Conservation (phyloP, 2,113 vertebrate species). For the Gnathonemus echidnorhynchus region DNA sequence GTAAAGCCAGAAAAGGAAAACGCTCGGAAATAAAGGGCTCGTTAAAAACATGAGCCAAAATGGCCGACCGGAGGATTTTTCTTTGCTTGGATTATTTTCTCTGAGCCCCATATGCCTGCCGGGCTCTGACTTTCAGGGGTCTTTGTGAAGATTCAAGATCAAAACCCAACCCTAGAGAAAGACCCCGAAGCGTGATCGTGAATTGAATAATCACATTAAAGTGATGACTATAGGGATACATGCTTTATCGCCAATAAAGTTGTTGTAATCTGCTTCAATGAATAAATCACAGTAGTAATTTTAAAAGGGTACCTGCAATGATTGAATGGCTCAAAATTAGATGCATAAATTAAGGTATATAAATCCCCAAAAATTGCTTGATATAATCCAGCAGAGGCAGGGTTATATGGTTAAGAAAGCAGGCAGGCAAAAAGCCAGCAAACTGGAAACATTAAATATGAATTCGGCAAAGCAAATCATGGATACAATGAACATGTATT, state of each 20-base stretch:
- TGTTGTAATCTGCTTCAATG: background rate
- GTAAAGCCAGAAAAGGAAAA: background rate
- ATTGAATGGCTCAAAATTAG: background rate
- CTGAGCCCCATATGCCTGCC: background rate
- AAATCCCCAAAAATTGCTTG: background rate
- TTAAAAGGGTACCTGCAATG: background rate
- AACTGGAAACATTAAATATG: background rate
- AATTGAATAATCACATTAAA: background rate
- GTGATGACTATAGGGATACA: background rate
- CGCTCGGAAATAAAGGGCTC: background rate
- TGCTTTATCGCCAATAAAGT: background rate
- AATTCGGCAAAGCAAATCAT: background rate
- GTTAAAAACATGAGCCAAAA: background rate
- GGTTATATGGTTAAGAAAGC: background rate
- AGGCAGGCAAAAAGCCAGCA: background rate
- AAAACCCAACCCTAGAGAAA: background rate
- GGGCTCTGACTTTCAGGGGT: background rate
- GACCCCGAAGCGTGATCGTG: background rate
- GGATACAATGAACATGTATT: background rate
- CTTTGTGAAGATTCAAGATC: conserved; percentile 1
- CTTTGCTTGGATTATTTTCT: background rate
- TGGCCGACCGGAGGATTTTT: background rate
- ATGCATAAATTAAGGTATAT: background rate
- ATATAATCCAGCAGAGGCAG: background rate
- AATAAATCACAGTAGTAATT: conserved; percentile 5